Base-by-base conservation (phyloP, 2,888 invertebrate species). In the Melieria picta region DNA sequence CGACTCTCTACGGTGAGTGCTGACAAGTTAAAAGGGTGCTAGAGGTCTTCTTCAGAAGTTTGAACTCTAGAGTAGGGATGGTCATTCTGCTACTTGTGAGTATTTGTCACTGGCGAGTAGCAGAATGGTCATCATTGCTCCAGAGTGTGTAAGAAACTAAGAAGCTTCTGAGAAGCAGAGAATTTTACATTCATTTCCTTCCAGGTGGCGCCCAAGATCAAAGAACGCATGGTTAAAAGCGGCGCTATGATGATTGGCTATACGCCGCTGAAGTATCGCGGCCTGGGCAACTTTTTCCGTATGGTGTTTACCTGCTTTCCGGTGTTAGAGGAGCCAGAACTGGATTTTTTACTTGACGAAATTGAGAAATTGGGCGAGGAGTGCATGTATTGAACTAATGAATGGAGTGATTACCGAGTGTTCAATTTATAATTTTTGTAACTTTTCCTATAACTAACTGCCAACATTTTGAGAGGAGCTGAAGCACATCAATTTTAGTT, bases 171-270 rank as follows among this genome's bases (percentile, higher is more conserved):
- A 0, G 1, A 4, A 9, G 6, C 61, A 60, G 3, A 43, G 50
- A 4, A 52, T 55, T 63, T 62, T 11, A 48, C 47, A 2, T 58
- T 46, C 71, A 52, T 30, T 62, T 47, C 5, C 11, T 83, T 85
- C 58, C 89, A 92, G 86, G 80, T 86, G 30, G 92, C 93, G 0
- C 91, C 93, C 7, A 90, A 90, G 80, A 90, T 94, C 61, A 94
- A 94, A 80, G 92, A 93, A 79, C 87, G 88, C 4, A 89, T 94
- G 87, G 90, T 91, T 0, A 79, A 90, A 52, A 88, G 88, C 46
- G 93, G 94, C 0, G 88, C 89, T 0, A 81, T 94, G 55, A 92
- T 94, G 93, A 88, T 94, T n/a, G 92, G 93, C 0, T 94, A 94
- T 80, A 90, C 91, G 10, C 94, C 94, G 0, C 81, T 94, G 42